These are phyloP conservation scores for Bubalus kerabau DNA, from an alignment of 2,113 vertebrate species.

Conservation along the genomic window DNA sequence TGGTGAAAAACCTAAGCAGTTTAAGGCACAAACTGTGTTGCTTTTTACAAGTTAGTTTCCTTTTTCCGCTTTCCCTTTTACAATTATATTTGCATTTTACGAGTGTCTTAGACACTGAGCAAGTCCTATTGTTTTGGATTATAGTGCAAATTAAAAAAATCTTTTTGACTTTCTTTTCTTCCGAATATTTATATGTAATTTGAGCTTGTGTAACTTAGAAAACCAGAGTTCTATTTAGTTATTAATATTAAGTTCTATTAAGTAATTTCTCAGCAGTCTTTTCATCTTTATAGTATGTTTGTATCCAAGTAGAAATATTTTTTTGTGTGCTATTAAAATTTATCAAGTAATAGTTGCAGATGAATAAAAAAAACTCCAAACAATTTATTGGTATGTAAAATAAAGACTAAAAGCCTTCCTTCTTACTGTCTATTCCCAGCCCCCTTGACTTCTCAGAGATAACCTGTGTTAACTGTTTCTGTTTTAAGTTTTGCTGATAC, in stretches of 20 bases:
- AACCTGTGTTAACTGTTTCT: neutral
- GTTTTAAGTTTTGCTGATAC: conserved; percentile 3
- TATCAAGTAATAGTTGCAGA: neutral
- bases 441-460: neutral
- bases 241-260: conserved; percentile 26
- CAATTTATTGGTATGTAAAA: neutral
- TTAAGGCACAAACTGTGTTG: neutral
- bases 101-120: neutral
- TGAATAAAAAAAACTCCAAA: neutral
- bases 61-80: neutral
- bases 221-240: conserved; percentile 18
- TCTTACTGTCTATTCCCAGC: neutral
- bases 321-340: conserved; percentile 16
- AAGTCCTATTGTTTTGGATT: neutral
- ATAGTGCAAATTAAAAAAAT: neutral
- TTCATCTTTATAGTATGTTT: neutral
- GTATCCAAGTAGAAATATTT: neutral
- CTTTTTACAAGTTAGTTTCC: neutral
- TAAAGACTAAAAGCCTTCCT: neutral
- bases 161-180: neutral
- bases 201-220: neutral
- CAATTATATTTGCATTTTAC: neutral
- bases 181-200: neutral
- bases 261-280: neutral
- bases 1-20: neutral